A percentile compares a stretch with the other conserved stretches of the same genome.
phyloP scores from a whole-genome alignment of 2,113 vertebrate species.

The Motacilla tschutschensis region DNA sequence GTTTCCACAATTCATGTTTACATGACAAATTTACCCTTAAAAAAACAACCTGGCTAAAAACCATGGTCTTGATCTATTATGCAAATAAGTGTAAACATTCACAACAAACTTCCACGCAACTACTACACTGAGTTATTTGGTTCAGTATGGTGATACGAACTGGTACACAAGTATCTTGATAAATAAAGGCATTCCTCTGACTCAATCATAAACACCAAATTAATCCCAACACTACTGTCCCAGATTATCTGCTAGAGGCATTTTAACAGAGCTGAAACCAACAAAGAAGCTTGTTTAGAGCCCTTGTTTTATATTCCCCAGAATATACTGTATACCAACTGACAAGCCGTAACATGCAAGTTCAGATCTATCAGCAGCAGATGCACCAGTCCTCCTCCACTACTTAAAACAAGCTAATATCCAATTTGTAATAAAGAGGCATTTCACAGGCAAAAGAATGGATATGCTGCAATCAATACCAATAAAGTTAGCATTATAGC shows the following conservation, averaged over 20 bases:
- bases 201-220: neutral
- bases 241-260: neutral
- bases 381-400: neutral
- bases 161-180: neutral
- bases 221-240: neutral
- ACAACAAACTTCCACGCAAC: neutral
- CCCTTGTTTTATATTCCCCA: neutral
- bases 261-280: neutral
- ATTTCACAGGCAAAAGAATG: neutral
- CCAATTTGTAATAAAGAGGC: neutral
- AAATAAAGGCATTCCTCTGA: neutral
- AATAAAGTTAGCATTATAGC: neutral
- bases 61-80: neutral
- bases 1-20: neutral
- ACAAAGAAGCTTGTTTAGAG: neutral
- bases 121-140: neutral
- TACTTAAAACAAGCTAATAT: neutral
- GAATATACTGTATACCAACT: neutral
- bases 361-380: neutral
- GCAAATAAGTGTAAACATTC: neutral
- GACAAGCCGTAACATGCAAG: neutral
- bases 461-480: neutral
- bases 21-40: neutral
- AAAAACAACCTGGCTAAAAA: neutral
- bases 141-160: neutral